phyloP scores from a whole-genome alignment of 1,140 invertebrate genomes.

The Melipona quadrifasciata region DNA sequence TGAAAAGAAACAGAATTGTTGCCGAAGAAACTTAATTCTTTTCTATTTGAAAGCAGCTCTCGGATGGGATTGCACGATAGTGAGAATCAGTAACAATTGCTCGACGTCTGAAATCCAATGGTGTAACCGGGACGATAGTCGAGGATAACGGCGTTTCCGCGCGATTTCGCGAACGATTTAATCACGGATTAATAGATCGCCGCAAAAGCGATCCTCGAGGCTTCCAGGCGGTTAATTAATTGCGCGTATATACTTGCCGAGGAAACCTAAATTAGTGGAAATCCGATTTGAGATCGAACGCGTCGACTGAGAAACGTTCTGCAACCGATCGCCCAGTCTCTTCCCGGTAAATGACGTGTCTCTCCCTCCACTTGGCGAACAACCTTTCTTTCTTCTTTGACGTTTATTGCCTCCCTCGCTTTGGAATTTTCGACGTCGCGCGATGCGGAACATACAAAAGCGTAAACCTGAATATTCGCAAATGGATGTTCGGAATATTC shows the following conservation, averaged over 20 bases:
- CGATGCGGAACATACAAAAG: too few relatives aligned
- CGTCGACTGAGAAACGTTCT: conserved; percentile 43
- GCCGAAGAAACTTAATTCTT: background rate
- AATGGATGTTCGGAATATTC: too few relatives aligned
- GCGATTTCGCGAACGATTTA: conserved; percentile 40
- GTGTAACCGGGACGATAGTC: background rate
- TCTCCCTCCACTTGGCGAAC: conserved; percentile 53
- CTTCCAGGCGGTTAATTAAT: conserved; percentile 38
- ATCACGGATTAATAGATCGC: conserved; percentile 45
- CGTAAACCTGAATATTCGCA: too few relatives aligned
- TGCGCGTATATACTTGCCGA: conserved; percentile 33
- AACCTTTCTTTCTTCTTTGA: background rate
- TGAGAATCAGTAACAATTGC: background rate
- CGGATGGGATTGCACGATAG: too few relatives aligned
- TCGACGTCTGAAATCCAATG: background rate
- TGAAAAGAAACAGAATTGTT: background rate
- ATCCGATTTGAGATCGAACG: conserved; percentile 13
- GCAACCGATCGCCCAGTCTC: conserved; percentile 30
- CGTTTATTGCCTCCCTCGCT: background rate
- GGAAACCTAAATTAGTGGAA: conserved; percentile 24
- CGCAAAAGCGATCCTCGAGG: conserved; percentile 26
- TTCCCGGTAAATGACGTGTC: conserved; percentile 39
- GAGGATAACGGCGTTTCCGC: background rate
- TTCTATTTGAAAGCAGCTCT: background rate
- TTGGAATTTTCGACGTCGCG: background rate